Percentiles rank a stretch among this genome's conserved stretches.
Conservation (phyloP, 2,113 vertebrate species). For the Grus americana region DNA sequence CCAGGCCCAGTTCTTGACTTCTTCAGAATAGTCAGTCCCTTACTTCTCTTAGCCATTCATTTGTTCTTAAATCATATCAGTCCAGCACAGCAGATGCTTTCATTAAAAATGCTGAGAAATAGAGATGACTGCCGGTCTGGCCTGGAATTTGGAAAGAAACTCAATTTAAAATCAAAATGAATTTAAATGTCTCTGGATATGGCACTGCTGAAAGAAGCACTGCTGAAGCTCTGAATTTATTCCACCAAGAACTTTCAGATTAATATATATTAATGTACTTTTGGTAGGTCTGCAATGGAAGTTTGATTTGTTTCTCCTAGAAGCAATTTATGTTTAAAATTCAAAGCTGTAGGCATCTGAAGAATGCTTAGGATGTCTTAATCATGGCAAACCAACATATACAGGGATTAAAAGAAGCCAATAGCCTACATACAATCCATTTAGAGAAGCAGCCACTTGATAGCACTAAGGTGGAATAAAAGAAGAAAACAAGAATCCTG, state of each 20-base stretch:
- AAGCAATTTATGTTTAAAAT: constrained; percentile 71
- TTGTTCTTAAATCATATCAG: background rate
- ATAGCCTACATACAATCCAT: background rate
- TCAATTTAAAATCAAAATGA: constrained; percentile 69
- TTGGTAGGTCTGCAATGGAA: constrained; percentile 45
- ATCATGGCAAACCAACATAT: constrained; percentile 18
- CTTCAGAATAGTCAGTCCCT: background rate
- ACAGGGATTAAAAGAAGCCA: constrained; percentile 42
- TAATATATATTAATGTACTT: constrained; percentile 71
- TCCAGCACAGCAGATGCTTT: constrained; percentile 56
- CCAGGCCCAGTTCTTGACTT: background rate
- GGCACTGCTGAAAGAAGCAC: constrained; percentile 60
- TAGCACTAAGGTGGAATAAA: background rate
- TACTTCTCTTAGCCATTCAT: background rate
- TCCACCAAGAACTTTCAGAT: constrained; percentile 57
- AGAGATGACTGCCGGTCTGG: constrained; percentile 48
- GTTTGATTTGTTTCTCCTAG: constrained; percentile 72
- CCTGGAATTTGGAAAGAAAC: constrained; percentile 52
- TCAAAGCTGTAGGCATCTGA: constrained; percentile 51
- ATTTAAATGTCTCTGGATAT: constrained; percentile 60
- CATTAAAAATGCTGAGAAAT: constrained; percentile 67
- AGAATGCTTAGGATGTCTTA: constrained; percentile 60
- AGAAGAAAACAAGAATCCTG: background rate
- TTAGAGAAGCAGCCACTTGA: constrained; percentile 13
- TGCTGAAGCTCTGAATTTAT: constrained; percentile 57